Evolutionary conservation across 92 coral and sea anemone genomes (phyloP).

Genomic region (Umimayanthus kanabou): DNA sequence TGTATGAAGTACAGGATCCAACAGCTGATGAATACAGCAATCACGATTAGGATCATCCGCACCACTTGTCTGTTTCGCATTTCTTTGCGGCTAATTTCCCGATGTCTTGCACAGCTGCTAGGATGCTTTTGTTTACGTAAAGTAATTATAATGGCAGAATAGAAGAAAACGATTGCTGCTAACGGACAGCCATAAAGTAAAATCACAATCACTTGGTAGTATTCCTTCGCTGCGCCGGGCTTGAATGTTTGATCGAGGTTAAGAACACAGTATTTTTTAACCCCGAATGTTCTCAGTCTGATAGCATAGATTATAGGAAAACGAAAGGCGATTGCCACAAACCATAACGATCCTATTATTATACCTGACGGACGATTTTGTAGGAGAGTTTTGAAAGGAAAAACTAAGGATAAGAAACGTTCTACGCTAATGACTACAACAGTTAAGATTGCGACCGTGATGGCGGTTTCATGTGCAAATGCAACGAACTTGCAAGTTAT

Average conservation of each 20-base stretch:
- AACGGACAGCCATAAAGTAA: slow-evolving; percentile 61
- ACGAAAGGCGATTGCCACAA: slow-evolving; percentile 49
- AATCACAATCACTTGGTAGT: slow-evolving; percentile 46
- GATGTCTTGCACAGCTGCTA: slow-evolving; percentile 23
- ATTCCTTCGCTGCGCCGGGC: slow-evolving; percentile 53
- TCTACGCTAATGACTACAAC: slow-evolving; percentile 68
- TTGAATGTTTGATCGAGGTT: slow-evolving; percentile 43
- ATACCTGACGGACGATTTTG: slow-evolving; percentile 42
- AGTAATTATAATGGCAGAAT: slow-evolving; percentile 54
- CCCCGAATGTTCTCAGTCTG: slow-evolving; percentile 19
- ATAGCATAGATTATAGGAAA: slow-evolving; percentile 58
- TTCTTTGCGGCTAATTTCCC: slow-evolving; percentile 38
- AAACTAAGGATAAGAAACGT: slow-evolving; percentile 64
- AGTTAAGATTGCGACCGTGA: slow-evolving; percentile 55
- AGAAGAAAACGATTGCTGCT: slow-evolving; percentile 43
- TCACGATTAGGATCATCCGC: slow-evolving; percentile 62
- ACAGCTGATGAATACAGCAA: slow-evolving; percentile 58
- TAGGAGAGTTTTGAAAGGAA: slow-evolving; percentile 49
- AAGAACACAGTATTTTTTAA: slow-evolving; percentile 41
- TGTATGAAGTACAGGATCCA: slow-evolving; percentile 70
- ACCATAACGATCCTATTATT: slow-evolving; percentile 51
- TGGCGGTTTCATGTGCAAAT: slow-evolving; percentile 53
- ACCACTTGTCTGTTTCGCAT: slow-evolving; percentile 55
- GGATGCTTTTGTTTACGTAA: slow-evolving; percentile 41
- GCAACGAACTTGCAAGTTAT: slow-evolving; percentile 52